These are phyloP conservation scores for Macrostomum lignano DNA, from an alignment of 1,140 invertebrate genomes.

Conservation along the genomic window DNA sequence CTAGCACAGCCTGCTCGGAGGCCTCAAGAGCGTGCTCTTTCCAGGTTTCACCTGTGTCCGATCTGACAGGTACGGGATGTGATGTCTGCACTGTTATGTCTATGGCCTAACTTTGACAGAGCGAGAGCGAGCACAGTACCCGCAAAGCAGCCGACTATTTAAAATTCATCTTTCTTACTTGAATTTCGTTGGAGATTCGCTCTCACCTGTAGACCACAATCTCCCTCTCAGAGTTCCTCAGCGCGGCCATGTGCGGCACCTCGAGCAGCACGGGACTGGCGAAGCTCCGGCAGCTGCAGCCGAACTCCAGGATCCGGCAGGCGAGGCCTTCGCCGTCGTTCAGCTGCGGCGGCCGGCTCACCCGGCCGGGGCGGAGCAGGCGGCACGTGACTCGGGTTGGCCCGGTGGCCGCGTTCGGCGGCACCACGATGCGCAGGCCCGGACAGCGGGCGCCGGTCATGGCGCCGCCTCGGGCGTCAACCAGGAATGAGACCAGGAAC, in stretches of 20 bases:
- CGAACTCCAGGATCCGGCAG: conserved; percentile 6
- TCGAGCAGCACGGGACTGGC: conserved; percentile 65
- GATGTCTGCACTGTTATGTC: no score
- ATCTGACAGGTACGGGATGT: no score
- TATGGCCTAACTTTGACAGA: no score
- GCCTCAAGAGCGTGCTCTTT: conserved; percentile 73
- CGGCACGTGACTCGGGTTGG: conserved; percentile 8
- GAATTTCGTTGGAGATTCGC: no score
- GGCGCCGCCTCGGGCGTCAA: conserved; percentile 4
- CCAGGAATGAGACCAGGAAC: conserved; percentile 5
- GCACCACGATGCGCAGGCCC: conserved; percentile 4
- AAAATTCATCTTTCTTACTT: no score
- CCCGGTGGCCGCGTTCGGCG: conserved; percentile 3
- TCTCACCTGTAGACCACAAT: conserved; percentile 68
- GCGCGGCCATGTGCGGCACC: conserved; percentile 76
- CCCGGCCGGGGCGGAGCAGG: conserved; percentile 8
- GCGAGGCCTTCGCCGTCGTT: conserved; percentile 7
- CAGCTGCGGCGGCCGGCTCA: conserved; percentile 1
- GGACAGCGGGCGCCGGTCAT: conserved; percentile 4
- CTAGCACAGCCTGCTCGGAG: conserved; percentile 70
- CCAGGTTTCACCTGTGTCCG: conserved; percentile 84
- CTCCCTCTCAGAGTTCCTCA: conserved; percentile 69
- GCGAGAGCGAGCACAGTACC: no score
- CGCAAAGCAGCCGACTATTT: no score
- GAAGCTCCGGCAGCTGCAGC: conserved; percentile 11